Percentiles rank a stretch among this genome's conserved stretches.
Evolutionary conservation across 2,888 invertebrate genomes (phyloP).

Genomic region (Aspidapion aeneum): DNA sequence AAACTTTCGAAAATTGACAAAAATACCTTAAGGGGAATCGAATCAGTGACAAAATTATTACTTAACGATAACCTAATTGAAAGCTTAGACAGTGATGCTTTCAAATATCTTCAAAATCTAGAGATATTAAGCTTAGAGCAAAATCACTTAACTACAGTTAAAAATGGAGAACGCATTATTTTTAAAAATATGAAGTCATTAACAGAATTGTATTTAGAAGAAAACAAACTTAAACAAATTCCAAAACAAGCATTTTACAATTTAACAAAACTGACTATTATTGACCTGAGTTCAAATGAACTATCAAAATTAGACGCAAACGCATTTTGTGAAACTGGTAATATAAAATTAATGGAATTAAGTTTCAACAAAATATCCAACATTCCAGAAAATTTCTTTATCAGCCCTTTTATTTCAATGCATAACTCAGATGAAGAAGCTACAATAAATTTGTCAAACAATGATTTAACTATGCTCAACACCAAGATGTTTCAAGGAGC

Average conservation of each 20-base stretch:
- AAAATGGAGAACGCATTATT: neutral
- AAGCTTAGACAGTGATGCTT: conserved; percentile 23
- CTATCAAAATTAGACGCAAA: neutral
- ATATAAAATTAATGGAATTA: neutral
- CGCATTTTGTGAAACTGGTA: neutral
- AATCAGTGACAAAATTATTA: conserved; percentile 22
- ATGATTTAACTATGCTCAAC: neutral
- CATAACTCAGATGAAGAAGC: neutral
- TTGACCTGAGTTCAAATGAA: neutral
- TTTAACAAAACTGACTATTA: neutral
- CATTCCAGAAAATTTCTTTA: neutral
- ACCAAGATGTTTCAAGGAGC: neutral
- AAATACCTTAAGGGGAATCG: conserved; percentile 25
- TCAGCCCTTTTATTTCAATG: neutral
- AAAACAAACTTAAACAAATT: neutral
- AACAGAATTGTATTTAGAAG: neutral
- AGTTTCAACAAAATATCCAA: neutral
- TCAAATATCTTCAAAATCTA: conserved; percentile 20
- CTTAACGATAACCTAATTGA: conserved; percentile 26
- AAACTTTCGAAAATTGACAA: conserved; percentile 26
- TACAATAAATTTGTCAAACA: neutral
- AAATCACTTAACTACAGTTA: conserved; percentile 20
- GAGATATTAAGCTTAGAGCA: conserved; percentile 25
- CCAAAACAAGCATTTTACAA: neutral
- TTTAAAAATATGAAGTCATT: neutral